A percentile compares a stretch with the other conserved stretches of the same genome.
Conservation (phyloP, 2,113 vertebrate genomes). For the Ia io region DNA sequence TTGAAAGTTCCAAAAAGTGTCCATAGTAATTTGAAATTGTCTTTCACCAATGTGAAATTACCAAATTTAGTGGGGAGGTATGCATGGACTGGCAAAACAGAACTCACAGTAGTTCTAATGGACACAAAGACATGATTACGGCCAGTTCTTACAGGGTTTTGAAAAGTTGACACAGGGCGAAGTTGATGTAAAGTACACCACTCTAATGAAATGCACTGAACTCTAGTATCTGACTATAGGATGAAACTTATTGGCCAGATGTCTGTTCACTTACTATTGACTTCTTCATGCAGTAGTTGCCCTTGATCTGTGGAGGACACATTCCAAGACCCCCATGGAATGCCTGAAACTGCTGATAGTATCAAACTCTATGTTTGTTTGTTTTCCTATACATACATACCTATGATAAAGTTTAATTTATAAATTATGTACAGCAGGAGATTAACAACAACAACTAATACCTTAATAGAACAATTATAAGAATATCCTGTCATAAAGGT, state of each 20-base stretch:
- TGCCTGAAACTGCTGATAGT: not conserved
- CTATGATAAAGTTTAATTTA: not conserved
- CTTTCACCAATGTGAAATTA: not conserved
- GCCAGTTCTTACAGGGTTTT: not conserved
- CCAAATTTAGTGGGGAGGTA: not conserved
- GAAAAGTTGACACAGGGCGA: not conserved
- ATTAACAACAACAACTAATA: not conserved
- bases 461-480: not conserved
- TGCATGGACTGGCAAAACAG: not conserved
- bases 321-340: not conserved
- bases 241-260: not conserved
- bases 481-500: not conserved
- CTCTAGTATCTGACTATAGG: not conserved
- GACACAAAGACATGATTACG: not conserved
- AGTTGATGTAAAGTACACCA: not conserved
- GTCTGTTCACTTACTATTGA: not conserved
- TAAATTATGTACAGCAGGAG: not conserved
- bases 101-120: not conserved
- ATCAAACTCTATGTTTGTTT: not conserved
- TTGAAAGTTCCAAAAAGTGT: not conserved
- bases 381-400: not conserved
- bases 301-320: too few relatives aligned
- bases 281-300: not conserved
- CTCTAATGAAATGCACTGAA: not conserved
- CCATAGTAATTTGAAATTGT: not conserved